phyloP scores from a whole-genome alignment of 2,888 invertebrate species.

The Panopea generosa region DNA sequence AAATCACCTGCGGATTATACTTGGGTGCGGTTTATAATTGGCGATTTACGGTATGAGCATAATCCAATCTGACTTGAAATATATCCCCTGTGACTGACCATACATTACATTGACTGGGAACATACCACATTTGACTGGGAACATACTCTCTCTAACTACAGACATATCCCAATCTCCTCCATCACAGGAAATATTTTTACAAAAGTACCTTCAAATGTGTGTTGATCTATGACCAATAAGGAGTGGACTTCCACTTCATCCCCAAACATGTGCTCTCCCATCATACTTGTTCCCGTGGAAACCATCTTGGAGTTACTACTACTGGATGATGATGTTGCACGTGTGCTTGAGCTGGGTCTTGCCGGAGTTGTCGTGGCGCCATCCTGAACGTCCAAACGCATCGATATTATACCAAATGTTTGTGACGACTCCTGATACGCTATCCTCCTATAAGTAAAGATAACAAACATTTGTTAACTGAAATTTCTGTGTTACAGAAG shows the following conservation, averaged over 20 bases:
- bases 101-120: no score
- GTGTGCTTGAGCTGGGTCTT: slow-evolving; percentile 92
- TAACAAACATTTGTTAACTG: no score
- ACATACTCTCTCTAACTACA: no score
- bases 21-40: no score
- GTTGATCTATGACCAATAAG: slow-evolving; percentile 96
- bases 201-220: slow-evolving; percentile 96
- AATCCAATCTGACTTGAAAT: no score
- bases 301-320: slow-evolving; percentile 83
- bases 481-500: not conserved
- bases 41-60: no score
- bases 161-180: no score
- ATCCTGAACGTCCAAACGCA: slow-evolving; percentile 93
- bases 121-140: no score
- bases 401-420: slow-evolving; percentile 97
- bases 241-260: slow-evolving; percentile 95
- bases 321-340: slow-evolving; percentile 88
- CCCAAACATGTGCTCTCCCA: slow-evolving; percentile 87
- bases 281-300: slow-evolving; percentile 85
- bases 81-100: no score
- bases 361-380: slow-evolving; percentile 89
- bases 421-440: slow-evolving; percentile 93
- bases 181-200: no score
- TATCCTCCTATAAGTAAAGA: slow-evolving; percentile 89
- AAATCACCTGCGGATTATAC: no score